Percentiles rank a stretch among this genome's conserved stretches.
phyloP scores from a whole-genome alignment of 2,113 vertebrate species.

The Notothenia rossii region DNA sequence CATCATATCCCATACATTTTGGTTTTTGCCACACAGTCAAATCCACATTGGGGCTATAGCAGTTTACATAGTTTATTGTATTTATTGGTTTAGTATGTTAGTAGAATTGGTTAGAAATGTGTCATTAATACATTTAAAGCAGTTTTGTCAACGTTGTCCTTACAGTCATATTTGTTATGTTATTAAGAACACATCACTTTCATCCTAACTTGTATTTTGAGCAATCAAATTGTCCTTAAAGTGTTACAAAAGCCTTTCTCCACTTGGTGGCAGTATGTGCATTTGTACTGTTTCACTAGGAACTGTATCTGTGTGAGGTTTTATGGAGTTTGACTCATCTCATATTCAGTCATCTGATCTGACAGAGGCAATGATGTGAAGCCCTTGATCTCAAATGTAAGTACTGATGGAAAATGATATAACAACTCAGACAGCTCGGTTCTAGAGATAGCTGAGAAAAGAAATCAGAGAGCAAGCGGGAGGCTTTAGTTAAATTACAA shows the following conservation, averaged over 20 bases:
- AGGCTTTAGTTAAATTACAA: constrained; percentile 32
- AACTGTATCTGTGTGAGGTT: not conserved
- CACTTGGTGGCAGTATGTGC: constrained; percentile 59
- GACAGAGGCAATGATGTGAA: constrained; percentile 40
- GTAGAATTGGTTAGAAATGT: not conserved
- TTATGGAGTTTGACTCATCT: constrained; percentile 8
- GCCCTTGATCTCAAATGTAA: constrained; percentile 53
- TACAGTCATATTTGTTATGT: not conserved
- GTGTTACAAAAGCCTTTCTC: constrained; percentile 14
- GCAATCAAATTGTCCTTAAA: fast-evolving
- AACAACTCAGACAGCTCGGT: constrained; percentile 31
- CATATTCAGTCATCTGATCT: constrained; percentile 42
- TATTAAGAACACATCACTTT: not conserved
- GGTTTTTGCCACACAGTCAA: not conserved
- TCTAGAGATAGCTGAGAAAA: constrained; percentile 8
- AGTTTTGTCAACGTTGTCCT: not conserved
- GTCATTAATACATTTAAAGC: not conserved
- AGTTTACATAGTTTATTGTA: not conserved
- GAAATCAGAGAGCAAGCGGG: constrained; percentile 3
- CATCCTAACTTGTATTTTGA: not conserved
- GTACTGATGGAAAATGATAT: constrained; percentile 46
- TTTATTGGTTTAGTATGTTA: not conserved
- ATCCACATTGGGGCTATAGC: not conserved
- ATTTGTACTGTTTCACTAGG: not conserved
- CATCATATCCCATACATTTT: not conserved